Evolutionary conservation across 2,797 vertebrate genomes (phyloP).

Genomic region (Catostomus latipinnis): DNA sequence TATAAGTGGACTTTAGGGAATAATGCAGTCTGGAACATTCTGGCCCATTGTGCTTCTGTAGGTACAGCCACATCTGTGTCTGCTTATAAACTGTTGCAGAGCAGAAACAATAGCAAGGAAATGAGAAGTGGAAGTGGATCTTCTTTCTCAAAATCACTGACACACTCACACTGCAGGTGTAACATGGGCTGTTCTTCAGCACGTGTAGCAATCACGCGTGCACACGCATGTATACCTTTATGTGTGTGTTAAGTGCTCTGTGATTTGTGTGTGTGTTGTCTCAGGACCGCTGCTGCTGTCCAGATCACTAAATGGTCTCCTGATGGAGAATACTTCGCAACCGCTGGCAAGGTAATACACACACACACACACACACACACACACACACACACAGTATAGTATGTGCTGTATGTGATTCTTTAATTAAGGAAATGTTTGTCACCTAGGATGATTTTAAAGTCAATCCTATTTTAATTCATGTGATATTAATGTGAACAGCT

Average conservation of each 20-base stretch:
- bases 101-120: background rate
- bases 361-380: background rate
- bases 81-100: background rate
- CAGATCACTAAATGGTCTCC: slow-evolving; percentile 95
- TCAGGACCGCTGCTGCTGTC: slow-evolving; percentile 89
- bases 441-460: no score
- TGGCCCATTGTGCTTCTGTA: background rate
- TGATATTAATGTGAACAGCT: no score
- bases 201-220: background rate
- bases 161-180: no score
- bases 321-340: slow-evolving; percentile 97
- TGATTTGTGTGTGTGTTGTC: slow-evolving; percentile 1
- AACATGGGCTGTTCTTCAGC: no score
- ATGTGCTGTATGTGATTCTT: no score
- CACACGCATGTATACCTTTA: background rate
- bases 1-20: no score
- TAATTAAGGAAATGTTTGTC: no score
- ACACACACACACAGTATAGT: background rate
- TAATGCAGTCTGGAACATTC: no score
- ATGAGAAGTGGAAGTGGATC: no score
- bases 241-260: slow-evolving; percentile 8
- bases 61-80: background rate
- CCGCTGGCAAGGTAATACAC: slow-evolving; percentile 89
- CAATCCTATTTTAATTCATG: no score
- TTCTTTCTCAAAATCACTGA: no score